Percentiles rank a stretch among this genome's conserved stretches.
Conservation (phyloP, 2,113 vertebrate genomes). For the Rousettus leschenaultii region DNA sequence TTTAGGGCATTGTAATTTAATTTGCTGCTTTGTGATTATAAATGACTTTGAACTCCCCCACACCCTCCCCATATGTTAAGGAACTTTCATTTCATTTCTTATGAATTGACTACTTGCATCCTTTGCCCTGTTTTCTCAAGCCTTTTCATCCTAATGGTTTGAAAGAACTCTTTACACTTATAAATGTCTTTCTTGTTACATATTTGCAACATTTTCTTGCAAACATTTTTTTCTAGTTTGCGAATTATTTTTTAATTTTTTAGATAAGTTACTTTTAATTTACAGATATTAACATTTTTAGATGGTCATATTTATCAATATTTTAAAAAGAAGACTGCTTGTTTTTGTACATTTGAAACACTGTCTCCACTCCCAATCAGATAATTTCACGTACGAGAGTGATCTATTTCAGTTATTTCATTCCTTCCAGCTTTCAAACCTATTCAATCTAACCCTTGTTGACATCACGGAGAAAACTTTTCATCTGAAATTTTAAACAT, state of each 20-base stretch:
- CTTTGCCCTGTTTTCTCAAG: background rate
- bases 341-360: background rate
- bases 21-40: background rate
- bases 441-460: slow-evolving; percentile 31
- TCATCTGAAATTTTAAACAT: background rate
- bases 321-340: background rate
- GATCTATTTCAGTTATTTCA: background rate
- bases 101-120: background rate
- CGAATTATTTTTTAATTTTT: background rate
- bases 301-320: background rate
- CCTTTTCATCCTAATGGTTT: background rate
- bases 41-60: background rate
- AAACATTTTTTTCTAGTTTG: background rate
- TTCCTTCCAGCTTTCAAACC: background rate
- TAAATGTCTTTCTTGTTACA: background rate
- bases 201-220: background rate
- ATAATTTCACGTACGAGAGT: background rate
- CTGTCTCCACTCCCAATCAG: background rate
- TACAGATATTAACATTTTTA: background rate
- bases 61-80: background rate
- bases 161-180: background rate
- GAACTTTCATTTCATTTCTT: background rate
- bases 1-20: background rate
- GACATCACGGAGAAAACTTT: background rate
- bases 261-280: background rate